Evolutionary conservation across 1,140 invertebrate genomes (phyloP), one percentile per base, ranked within the genome.

Genomic region (Papilio machaon): DNA sequence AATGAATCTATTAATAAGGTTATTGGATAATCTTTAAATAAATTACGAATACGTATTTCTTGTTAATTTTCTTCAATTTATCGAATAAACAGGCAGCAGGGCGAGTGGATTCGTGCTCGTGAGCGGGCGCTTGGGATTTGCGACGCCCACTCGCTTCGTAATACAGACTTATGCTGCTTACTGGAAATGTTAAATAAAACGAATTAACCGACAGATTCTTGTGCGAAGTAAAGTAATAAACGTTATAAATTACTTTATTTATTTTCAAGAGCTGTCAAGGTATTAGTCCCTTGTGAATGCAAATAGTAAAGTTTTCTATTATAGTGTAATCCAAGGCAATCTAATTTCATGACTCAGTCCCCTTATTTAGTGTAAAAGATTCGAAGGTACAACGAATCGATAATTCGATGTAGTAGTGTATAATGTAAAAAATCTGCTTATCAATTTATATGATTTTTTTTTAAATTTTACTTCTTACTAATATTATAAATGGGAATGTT

Each of bases 101-200:
- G 35, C 17, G 52, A 17, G n/a, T 46, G 58, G 54, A 78, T 60
- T 78, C 76, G 76, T 78, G 76, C 54, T 38, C n/a, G 76, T 2
- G n/a, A 78, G 76, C 76, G 30, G 9, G 76, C 15, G 58, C 2
- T 54, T 35, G 8, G 54, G 76, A 78, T 78, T 78, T 78, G 58
- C 76, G 76, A 35, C 58, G 54, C 76, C 76, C 54, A 60, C 76
- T 2, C 54, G 76, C 58, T 78, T 78, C 76, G 52, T 78, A 78
- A 78, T 78, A 78, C 76, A 54, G 76, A 78, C 76, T 78, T 78
- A 78, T 78, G 35, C 54, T 78, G 35, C 76, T 78, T 78, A 78
- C 52, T 60, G 54, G 54, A 78, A 78, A 78, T 64, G 30, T 60
- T 60, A 60, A 78, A 78, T 78, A 58, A 78, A 78, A 64, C 58